Evolutionary conservation across 2,888 invertebrate species (phyloP).

Genomic region (Toxonevra muliebris): DNA sequence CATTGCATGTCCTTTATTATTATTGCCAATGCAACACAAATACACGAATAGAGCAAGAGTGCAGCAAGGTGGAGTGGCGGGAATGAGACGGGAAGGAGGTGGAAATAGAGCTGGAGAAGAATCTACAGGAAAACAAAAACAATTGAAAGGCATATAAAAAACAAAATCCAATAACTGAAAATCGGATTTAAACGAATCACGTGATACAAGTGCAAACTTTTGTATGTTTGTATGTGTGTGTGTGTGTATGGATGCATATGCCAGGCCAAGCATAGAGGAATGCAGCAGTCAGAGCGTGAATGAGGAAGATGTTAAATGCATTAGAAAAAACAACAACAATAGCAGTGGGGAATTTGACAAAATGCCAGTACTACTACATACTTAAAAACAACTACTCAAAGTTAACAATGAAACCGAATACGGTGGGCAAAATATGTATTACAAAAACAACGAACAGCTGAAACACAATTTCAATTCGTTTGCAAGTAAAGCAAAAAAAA

Average conservation of each 20-base stretch:
- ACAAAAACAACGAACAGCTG: no score
- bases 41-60: constrained; percentile 6
- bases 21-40: constrained; percentile 14
- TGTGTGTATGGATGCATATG: constrained; percentile 17
- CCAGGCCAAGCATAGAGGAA: constrained; percentile 13
- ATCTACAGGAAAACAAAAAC: constrained; percentile 22
- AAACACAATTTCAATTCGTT: no score
- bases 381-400: constrained; percentile 45
- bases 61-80: not conserved
- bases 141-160: constrained; percentile 40
- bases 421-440: constrained; percentile 47
- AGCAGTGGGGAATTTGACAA: constrained; percentile 32
- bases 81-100: not conserved
- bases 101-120: constrained; percentile 3
- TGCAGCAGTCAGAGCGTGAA: not conserved
- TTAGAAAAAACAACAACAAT: constrained; percentile 39
- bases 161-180: constrained; percentile 60
- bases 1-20: constrained; percentile 28
- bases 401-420: constrained; percentile 46
- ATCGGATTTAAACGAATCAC: constrained; percentile 51
- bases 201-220: constrained; percentile 35
- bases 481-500: constrained; percentile 40
- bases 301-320: constrained; percentile 32
- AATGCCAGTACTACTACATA: constrained; percentile 33
- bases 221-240: not conserved